These are phyloP conservation scores for Lates calcarifer DNA, from an alignment of 2,113 vertebrate genomes.

Conservation along the genomic window DNA sequence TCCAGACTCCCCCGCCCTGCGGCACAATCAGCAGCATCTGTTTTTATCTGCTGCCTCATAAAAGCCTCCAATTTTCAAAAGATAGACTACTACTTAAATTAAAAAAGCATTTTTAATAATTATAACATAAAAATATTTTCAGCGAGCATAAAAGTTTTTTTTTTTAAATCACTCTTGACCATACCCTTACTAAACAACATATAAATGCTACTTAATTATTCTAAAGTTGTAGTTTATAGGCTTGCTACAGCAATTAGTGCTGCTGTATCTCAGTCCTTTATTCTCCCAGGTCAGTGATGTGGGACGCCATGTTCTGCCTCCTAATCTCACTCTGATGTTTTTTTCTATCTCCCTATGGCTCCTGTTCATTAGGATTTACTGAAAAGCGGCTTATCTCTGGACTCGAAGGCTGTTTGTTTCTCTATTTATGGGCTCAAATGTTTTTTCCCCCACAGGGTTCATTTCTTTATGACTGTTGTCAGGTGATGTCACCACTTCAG, in stretches of 20 bases:
- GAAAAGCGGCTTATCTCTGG: slow-evolving; percentile 77
- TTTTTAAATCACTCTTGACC: background rate
- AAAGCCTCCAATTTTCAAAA: background rate
- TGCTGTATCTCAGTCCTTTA: slow-evolving; percentile 14
- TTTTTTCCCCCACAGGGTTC: slow-evolving; percentile 24
- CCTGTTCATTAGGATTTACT: slow-evolving; percentile 70
- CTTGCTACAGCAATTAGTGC: background rate
- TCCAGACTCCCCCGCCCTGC: slow-evolving; percentile 1
- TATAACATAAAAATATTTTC: background rate
- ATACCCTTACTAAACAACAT: too few relatives aligned
- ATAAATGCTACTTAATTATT: background rate
- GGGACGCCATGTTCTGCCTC: slow-evolving; percentile 47
- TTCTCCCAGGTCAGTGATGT: slow-evolving; percentile 33
- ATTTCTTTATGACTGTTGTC: background rate
- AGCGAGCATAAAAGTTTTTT: background rate
- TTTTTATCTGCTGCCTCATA: slow-evolving; percentile 8
- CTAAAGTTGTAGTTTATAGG: background rate
- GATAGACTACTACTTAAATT: background rate
- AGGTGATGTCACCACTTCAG: slow-evolving; percentile 10
- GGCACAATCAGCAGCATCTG: slow-evolving; percentile 19
- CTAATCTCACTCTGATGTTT: slow-evolving; percentile 48
- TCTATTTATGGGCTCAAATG: slow-evolving; percentile 51
- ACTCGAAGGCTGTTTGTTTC: slow-evolving; percentile 52
- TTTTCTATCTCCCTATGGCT: slow-evolving; percentile 42
- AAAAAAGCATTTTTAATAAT: too few relatives aligned